These are phyloP conservation scores for Petrocephalus sullivani DNA, from an alignment of 2,797 vertebrate species.

Conservation along the genomic window DNA sequence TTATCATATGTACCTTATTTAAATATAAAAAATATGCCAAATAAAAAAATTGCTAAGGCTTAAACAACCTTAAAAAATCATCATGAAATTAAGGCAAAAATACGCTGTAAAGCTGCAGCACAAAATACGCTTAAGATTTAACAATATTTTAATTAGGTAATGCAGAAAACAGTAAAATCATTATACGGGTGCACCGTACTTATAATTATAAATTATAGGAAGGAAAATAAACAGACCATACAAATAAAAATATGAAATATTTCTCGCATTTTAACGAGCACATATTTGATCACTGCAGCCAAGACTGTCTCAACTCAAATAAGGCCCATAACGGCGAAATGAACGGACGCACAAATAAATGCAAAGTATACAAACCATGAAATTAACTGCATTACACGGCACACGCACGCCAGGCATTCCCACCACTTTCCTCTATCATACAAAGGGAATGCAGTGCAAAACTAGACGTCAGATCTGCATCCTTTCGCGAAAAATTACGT, in stretches of 20 bases:
- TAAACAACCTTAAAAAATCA: background rate
- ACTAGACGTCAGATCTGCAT: background rate
- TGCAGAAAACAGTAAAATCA: background rate
- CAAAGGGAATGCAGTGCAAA: slow-evolving; percentile 1
- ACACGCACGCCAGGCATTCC: background rate
- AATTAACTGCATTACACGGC: background rate
- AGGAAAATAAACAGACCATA: background rate
- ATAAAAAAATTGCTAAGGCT: background rate
- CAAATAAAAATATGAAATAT: background rate
- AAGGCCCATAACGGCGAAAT: slow-evolving; percentile 13
- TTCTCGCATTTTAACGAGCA: background rate
- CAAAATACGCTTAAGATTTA: background rate
- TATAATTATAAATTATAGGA: background rate
- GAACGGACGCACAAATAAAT: background rate
- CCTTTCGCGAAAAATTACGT: background rate
- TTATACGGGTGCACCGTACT: background rate
- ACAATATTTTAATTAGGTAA: background rate
- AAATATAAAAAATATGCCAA: background rate
- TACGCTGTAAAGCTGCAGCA: background rate
- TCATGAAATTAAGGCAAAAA: background rate
- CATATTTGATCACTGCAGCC: background rate
- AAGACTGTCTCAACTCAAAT: background rate
- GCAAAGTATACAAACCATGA: slow-evolving; percentile 22
- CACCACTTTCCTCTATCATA: slow-evolving; percentile 6
- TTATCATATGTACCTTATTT: background rate